These are phyloP conservation scores for Helicoverpa assulta DNA, from an alignment of 2,888 invertebrate species.

Conservation along the genomic window DNA sequence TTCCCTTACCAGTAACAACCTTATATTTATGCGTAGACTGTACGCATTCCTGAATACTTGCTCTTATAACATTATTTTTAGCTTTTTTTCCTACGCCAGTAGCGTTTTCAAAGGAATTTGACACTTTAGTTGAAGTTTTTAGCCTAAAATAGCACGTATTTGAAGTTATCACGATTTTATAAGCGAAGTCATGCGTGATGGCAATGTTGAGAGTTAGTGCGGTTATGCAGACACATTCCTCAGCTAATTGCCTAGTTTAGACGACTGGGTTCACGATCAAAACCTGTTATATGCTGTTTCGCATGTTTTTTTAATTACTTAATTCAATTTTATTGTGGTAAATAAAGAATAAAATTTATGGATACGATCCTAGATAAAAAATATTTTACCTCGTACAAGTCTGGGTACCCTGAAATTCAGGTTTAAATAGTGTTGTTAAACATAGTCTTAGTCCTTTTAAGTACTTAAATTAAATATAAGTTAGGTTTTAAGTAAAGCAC, in stretches of 20 bases:
- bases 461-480: too few relatives aligned
- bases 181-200: constrained; percentile 32
- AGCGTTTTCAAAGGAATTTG: constrained; percentile 33
- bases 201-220: constrained; percentile 11
- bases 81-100: constrained; percentile 37
- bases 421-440: too few relatives aligned
- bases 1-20: constrained; percentile 60
- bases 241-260: constrained; percentile 24
- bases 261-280: neutral
- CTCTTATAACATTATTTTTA: constrained; percentile 41
- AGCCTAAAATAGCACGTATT: constrained; percentile 16
- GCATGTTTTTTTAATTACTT: neutral
- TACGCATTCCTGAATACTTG: constrained; percentile 59
- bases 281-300: neutral
- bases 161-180: constrained; percentile 40
- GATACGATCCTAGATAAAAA: too few relatives aligned
- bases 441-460: too few relatives aligned
- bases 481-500: too few relatives aligned
- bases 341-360: neutral
- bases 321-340: neutral
- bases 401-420: too few relatives aligned
- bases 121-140: constrained; percentile 21
- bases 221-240: constrained; percentile 39
- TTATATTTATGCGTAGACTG: constrained; percentile 60
- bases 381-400: too few relatives aligned